Conservation (phyloP, 1,140 invertebrate species). For the Heliconius hermathena region DNA sequence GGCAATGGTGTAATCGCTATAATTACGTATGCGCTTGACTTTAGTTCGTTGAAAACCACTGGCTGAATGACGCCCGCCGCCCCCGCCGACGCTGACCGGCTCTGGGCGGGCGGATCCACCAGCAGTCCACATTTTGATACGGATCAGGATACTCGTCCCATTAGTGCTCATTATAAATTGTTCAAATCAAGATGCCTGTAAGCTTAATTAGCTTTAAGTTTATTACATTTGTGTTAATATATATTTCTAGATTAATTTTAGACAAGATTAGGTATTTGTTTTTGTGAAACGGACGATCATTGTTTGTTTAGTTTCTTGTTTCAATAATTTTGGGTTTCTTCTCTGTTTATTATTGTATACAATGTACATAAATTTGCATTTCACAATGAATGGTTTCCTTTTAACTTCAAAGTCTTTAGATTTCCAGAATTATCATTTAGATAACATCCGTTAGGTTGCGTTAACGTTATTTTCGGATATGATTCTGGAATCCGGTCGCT, state of each 20-base stretch:
- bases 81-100: constrained; percentile 48
- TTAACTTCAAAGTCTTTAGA: constrained; percentile 37
- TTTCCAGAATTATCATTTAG: constrained; percentile 43
- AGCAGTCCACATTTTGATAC: constrained; percentile 63
- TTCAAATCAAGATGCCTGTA: constrained; percentile 67
- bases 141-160: constrained; percentile 60
- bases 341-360: constrained; percentile 19
- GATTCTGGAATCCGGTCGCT: constrained; percentile 71
- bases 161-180: constrained; percentile 50
- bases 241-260: neutral
- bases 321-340: neutral
- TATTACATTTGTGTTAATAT: neutral
- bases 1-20: constrained; percentile 49
- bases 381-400: constrained; percentile 22
- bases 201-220: constrained; percentile 39
- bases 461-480: constrained; percentile 73
- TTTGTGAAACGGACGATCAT: neutral
- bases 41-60: constrained; percentile 42
- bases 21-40: constrained; percentile 48
- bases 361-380: neutral
- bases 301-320: constrained; percentile 5
- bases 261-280: neutral
- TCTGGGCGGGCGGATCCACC: constrained; percentile 62
- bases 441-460: constrained; percentile 58
- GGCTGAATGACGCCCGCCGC: constrained; percentile 56